These are phyloP conservation scores for Poeciliopsis prolifica DNA, from an alignment of 2,113 vertebrate species.

Conservation along the genomic window DNA sequence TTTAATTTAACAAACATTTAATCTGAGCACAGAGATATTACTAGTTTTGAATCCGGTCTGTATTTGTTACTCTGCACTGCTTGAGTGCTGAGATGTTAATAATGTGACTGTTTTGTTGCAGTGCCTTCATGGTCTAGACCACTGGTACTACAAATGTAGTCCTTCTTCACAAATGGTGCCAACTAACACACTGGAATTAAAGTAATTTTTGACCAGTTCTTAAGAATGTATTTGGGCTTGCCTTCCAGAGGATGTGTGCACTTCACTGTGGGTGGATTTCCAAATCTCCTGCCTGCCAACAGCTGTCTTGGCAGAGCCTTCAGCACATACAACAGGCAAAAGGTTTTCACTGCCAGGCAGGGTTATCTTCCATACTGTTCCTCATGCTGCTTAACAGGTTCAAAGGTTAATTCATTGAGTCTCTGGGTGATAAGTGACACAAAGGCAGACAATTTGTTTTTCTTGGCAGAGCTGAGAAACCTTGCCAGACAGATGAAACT, in stretches of 20 bases:
- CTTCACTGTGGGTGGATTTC: conserved; percentile 14
- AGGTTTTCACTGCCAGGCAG: conserved; percentile 17
- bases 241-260: too few species aligned
- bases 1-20: too few species aligned
- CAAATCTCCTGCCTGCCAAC: conserved; percentile 6
- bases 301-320: conserved; percentile 10
- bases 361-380: conserved; percentile 49
- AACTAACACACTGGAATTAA: background rate
- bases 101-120: too few species aligned
- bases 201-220: background rate
- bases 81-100: too few species aligned
- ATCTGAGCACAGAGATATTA: too few species aligned
- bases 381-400: conserved; percentile 42
- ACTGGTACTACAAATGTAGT: background rate
- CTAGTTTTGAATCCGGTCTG: too few species aligned
- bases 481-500: conserved; percentile 28
- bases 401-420: conserved; percentile 66
- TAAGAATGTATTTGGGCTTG: background rate
- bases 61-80: too few species aligned
- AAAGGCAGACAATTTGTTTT: conserved; percentile 64
- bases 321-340: conserved; percentile 6
- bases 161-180: background rate
- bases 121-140: too few species aligned
- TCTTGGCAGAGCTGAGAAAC: conserved; percentile 34
- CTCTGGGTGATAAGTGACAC: conserved; percentile 47